These are phyloP conservation scores for Tachysurus fulvidraco DNA, from an alignment of 2,113 vertebrate genomes.

Conservation along the genomic window DNA sequence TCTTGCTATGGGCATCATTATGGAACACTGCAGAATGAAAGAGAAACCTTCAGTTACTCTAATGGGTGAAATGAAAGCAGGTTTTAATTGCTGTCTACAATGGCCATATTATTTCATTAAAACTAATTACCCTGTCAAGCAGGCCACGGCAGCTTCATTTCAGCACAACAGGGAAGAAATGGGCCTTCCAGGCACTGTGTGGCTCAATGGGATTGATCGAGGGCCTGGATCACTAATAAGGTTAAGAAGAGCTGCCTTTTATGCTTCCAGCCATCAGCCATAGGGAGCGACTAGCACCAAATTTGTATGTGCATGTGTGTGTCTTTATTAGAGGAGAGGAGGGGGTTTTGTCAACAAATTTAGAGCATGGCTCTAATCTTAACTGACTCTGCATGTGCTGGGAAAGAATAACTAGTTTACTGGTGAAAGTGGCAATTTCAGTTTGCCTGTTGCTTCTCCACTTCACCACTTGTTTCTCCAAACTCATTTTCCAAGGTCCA, in stretches of 20 bases:
- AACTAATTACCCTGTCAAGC: conserved; percentile 70
- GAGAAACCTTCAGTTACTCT: conserved; percentile 63
- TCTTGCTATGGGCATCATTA: conserved; percentile 62
- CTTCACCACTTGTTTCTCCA: conserved; percentile 21
- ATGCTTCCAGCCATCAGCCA: conserved; percentile 42
- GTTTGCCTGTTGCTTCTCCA: conserved; percentile 8
- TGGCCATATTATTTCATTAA: conserved; percentile 69
- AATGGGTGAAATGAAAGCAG: conserved; percentile 67
- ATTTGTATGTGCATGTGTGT: conserved; percentile 27
- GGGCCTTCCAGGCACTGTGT: conserved; percentile 59
- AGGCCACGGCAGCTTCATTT: conserved; percentile 59
- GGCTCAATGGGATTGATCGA: conserved; percentile 66
- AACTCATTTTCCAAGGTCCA: conserved; percentile 40
- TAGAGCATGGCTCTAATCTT: conserved; percentile 40
- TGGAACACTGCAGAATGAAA: conserved; percentile 59
- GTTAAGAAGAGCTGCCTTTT: conserved; percentile 53
- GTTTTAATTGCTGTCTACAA: conserved; percentile 72
- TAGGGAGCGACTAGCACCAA: conserved; percentile 29
- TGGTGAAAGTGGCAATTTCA: conserved; percentile 13
- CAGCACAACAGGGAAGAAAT: conserved; percentile 64
- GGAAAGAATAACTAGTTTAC: conserved; percentile 17
- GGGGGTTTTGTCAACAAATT: conserved; percentile 33
- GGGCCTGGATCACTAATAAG: conserved; percentile 55
- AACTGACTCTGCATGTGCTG: conserved; percentile 26
- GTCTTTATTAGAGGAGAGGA: conserved; percentile 19